Base-by-base conservation (phyloP, 2,113 vertebrate species). In the Coryphaenoides rupestris region DNA sequence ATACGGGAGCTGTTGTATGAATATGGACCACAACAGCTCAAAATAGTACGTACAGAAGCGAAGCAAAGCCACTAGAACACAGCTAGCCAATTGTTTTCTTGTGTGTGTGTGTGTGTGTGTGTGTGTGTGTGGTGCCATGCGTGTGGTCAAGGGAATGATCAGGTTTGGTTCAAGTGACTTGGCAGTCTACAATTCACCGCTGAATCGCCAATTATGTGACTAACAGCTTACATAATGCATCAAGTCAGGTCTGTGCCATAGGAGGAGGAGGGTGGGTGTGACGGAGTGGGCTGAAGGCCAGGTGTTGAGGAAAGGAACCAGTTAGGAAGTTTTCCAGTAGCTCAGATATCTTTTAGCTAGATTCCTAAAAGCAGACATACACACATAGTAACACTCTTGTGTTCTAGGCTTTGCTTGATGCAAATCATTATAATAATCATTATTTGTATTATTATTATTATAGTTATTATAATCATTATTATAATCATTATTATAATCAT, bases 1-100 rank as follows among this genome's bases (percentile, higher is more conserved):
- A 98, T 90, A 98, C 87, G 94, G 94, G 92, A 98, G 95, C 95
- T 95, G 94, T 94, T 96, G 95, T 94, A 98, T 98, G 95, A 95
- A 95, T 91, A 92, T 65, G 91, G 91, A 97, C 92, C 90, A 94
- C 93, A 95, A 94, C 94, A 95, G 95, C 92, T 71, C 88, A 94
- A 91, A 95, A 94, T 93, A 93, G 93, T 89, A 94, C 86, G 47
- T 16, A 50, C 47, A n/a, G 47, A 50, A 45, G 15, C 93, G 91
- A 91, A 94, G 68, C 68, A 76, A 91, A 92, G 91, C 91, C 91
- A 90, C 71, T 66, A 52, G 54, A 90, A 89, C 80, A 93, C 84
- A 91, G 85, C 78, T 76, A 84, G 63, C 53, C 60, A 74, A 14
- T 22, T 14, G 1, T 55, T 75, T 58, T 40, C 74, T 65, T 62